Conservation (phyloP, 1,140 invertebrate genomes). For the Drosophila oshimai region DNA sequence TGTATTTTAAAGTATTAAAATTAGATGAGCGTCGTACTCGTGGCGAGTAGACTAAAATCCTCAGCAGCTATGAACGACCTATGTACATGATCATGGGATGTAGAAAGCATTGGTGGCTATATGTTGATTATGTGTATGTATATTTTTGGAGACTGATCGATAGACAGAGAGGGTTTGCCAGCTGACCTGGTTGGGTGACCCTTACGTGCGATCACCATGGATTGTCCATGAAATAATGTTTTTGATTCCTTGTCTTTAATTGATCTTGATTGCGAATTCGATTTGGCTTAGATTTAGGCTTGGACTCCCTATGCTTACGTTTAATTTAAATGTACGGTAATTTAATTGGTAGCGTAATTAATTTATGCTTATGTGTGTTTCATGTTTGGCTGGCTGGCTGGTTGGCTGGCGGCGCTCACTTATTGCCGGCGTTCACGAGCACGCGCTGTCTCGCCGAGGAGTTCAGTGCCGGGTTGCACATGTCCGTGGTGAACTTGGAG, state of each 20-base stretch:
- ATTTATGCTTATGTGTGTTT: constrained; percentile 71
- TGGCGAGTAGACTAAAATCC: neutral
- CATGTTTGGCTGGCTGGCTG: constrained; percentile 64
- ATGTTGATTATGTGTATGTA: neutral
- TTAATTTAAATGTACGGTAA: constrained; percentile 68
- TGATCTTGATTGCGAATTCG: constrained; percentile 40
- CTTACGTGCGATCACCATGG: constrained; percentile 37
- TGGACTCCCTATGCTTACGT: constrained; percentile 72
- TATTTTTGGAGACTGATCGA: neutral
- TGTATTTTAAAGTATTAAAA: constrained; percentile 4
- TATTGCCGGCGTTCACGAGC: constrained; percentile 62
- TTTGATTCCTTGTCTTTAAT: constrained; percentile 32
- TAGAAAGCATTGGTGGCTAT: neutral
- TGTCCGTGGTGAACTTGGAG: constrained; percentile 65
- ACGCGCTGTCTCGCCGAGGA: constrained; percentile 69
- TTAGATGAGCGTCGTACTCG: neutral
- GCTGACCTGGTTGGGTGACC: constrained; percentile 10
- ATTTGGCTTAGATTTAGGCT: constrained; percentile 73
- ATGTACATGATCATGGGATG: constrained; percentile 23
- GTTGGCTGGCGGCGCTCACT: constrained; percentile 50
- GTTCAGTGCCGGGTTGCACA: constrained; percentile 71
- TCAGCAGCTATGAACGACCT: constrained; percentile 12
- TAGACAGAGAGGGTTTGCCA: constrained; percentile 5
- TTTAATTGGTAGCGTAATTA: constrained; percentile 71
- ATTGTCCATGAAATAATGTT: constrained; percentile 57